These are phyloP conservation scores for Pomacea canaliculata DNA, from an alignment of 2,888 invertebrate species.

Conservation along the genomic window DNA sequence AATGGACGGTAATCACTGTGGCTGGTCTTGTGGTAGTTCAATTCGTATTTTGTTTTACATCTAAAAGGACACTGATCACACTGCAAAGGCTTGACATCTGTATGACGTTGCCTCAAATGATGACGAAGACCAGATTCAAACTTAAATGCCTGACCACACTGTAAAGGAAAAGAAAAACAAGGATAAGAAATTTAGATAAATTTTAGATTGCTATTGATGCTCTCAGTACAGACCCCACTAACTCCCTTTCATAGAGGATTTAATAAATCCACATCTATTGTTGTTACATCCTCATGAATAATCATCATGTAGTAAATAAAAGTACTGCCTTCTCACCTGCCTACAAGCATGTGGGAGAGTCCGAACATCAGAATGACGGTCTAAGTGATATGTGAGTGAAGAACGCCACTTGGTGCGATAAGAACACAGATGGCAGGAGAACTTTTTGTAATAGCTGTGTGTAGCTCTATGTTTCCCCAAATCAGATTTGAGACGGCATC, in stretches of 20 bases:
- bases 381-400: conserved; percentile 42
- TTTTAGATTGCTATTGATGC: neutral
- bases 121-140: conserved; percentile 41
- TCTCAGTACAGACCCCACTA: too few relatives aligned
- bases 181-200: neutral
- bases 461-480: conserved; percentile 38
- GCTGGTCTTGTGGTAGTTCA: conserved; percentile 48
- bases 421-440: conserved; percentile 46
- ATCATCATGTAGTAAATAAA: too few relatives aligned
- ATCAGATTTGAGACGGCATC: conserved; percentile 40
- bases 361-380: conserved; percentile 41
- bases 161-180: neutral
- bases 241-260: too few relatives aligned
- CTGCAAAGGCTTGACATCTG: conserved; percentile 45
- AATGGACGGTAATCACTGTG: conserved; percentile 47
- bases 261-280: too few relatives aligned
- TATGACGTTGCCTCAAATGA: conserved; percentile 48
- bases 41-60: conserved; percentile 54
- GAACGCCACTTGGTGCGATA: conserved; percentile 49
- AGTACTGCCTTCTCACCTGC: neutral
- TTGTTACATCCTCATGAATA: too few relatives aligned
- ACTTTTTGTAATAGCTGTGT: conserved; percentile 44
- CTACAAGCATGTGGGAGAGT: conserved; percentile 39
- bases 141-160: conserved; percentile 48
- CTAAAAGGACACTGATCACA: conserved; percentile 51